Base-by-base conservation (phyloP, 2,888 invertebrate genomes). In the Sussaba pulchella region DNA sequence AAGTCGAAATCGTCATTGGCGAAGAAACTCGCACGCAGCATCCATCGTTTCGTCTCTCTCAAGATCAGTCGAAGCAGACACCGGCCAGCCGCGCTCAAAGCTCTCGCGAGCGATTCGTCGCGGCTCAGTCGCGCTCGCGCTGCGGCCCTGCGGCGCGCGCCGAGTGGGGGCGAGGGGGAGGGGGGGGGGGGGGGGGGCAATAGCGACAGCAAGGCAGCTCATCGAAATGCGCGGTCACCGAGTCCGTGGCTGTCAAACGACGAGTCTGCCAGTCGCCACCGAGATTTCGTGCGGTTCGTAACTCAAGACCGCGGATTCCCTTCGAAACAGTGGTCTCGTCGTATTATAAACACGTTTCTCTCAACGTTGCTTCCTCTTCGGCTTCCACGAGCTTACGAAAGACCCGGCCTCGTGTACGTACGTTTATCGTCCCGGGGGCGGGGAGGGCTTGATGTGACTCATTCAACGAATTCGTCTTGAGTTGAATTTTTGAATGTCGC, bases 181-280 rank as follows among this genome's bases (percentile, higher is more conserved):
- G 52, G 1, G 67, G 14, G 67, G 9, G 19, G 52, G 10, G 70
- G 26, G 10, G 39, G 39, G 59, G 71, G 69, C 50, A 21, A 36
- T 17, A 39, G 9, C 36, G 10, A 54, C 39, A 64, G 67, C 52
- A 54, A 41, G n/a, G 10, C 69, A 66, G 64, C 63, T 73, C 59
- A 81, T 73, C 77, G 81, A 83, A 83, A 81, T 83, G 83, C 84
- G 83, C 84, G 82, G 78, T 82, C 74, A 75, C 78, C 72, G 74
- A 63, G 72, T 82, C 71, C 78, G n/a, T n/a, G 82, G 50, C 80
- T 83, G 84, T 83, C 84, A 85, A 85, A 81, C 82, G 80, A 66
- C 75, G 4, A 31, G 31, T 31, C 31, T 31, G 31, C 31, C 72
- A 88, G 88, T 89, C 85, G 82, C 82, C 84, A 79, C 83, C 77